phyloP scores from a whole-genome alignment of 2,797 vertebrate species.

The Dendrocincla tyrannina region DNA sequence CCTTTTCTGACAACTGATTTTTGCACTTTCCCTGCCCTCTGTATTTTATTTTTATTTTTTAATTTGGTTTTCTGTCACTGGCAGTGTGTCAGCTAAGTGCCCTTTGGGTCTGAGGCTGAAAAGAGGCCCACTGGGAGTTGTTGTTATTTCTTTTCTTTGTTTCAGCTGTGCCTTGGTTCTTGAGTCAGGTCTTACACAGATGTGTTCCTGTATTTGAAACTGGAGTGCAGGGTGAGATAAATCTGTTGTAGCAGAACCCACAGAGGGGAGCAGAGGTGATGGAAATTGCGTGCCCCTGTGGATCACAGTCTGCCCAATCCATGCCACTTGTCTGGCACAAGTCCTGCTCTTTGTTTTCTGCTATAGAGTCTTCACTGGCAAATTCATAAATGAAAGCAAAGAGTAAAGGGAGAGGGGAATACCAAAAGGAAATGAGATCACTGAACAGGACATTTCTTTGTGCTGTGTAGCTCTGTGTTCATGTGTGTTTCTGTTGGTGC shows the following conservation, averaged over 20 bases:
- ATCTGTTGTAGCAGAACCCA: constrained; percentile 13
- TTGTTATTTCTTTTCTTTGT: constrained; percentile 53
- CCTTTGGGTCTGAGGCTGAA: background rate
- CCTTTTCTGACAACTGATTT: constrained; percentile 38
- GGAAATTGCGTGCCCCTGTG: background rate
- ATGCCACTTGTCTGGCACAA: background rate
- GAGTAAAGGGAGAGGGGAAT: constrained; percentile 6
- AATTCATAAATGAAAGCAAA: background rate
- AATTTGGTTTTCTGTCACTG: constrained; percentile 34
- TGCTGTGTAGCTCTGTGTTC: background rate
- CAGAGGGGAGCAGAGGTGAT: constrained; percentile 2
- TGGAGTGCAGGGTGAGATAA: background rate
- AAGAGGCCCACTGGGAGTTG: constrained; percentile 8
- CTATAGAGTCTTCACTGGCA: background rate
- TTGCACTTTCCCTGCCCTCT: constrained; percentile 39
- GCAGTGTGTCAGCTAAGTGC: constrained; percentile 13
- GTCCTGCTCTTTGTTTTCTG: constrained; percentile 12
- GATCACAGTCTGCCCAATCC: background rate
- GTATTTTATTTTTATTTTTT: background rate
- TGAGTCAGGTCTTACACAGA: constrained; percentile 10
- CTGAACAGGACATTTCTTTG: background rate
- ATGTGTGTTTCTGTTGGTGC: background rate
- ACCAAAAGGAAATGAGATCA: background rate
- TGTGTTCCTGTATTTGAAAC: constrained; percentile 19
- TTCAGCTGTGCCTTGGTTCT: constrained; percentile 39